Base-by-base conservation (phyloP, 2,797 vertebrate species). In the Galagoides demidoff region DNA sequence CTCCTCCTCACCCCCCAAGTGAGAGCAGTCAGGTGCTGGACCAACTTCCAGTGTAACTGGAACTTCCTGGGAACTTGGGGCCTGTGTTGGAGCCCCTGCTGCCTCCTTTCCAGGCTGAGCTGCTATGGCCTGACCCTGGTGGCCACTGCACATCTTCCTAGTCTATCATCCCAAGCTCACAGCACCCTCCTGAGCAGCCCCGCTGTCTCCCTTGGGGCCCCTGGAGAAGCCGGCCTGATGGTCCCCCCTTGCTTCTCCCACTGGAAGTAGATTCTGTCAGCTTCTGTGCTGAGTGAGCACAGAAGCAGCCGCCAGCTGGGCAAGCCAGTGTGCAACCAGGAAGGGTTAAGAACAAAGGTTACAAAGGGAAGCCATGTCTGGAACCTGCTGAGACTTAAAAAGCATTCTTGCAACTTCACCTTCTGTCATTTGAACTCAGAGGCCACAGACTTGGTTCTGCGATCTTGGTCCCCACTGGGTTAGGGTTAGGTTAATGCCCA, bases 321-420 rank as follows among this genome's bases (percentile, higher is more conserved):
- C 16, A 7, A 1, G 10, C 2, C 17, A 4, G 9, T 5, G 16
- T 9, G 2, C 10, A 19, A 45, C 13, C 55, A 20, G 0, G 22
- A 43, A 52, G 14, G 12, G n/a, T 2, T 22, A 22, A 16, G n/a
- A 71, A 49, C 2, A 63, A 37, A n/a, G n/a, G 10, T 31, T 31
- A 19, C 6, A 61, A 20, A 43, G 22, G 25, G n/a, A 39, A 12
- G 22, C 13, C 1, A 2, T 23, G 34, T 34, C 61, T 37, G 31
- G 37, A 85, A 68, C 19, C 61, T 43, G 4, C 61, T 2, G 12
- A 34, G 61, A 43, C 34, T 45, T 37, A 20, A 31, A 37, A 63
- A 63, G 55, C 77, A 7, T 52, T 52, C 25, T 7, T 19, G 52
- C 49, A 37, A 29, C 55, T 61, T 66, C 29, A 17, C 27, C 22